Evolutionary conservation across 2,797 vertebrate genomes (phyloP).

Genomic region (Chiroxiphia lanceolata): DNA sequence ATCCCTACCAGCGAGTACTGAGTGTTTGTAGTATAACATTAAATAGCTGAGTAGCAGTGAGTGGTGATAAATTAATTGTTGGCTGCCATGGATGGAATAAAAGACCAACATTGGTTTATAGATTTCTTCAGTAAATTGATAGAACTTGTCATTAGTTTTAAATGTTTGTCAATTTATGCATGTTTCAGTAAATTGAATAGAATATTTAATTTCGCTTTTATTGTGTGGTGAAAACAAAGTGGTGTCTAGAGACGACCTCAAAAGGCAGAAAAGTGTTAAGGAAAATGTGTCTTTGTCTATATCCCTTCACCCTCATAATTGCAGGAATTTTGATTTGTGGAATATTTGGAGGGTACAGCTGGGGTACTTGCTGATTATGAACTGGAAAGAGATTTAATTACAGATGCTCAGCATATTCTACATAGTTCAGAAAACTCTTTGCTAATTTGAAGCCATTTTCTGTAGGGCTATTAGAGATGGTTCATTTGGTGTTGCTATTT

Average conservation of each 20-base stretch:
- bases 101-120: not conserved
- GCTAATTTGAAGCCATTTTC: conserved; percentile 1
- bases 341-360: not conserved
- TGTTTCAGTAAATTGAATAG: not conserved
- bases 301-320: not conserved
- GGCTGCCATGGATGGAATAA: not conserved
- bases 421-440: not conserved
- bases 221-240: not conserved
- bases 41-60: not conserved
- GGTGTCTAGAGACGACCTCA: not conserved
- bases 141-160: not conserved
- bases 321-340: not conserved
- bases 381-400: not conserved
- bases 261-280: not conserved
- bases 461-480: not conserved
- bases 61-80: not conserved
- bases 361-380: not conserved
- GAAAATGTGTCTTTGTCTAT: not conserved
- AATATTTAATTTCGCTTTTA: not conserved
- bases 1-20: not conserved
- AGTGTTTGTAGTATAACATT: not conserved
- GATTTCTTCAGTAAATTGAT: not conserved
- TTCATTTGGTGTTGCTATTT: not conserved
- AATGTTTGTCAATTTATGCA: not conserved
- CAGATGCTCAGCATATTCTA: not conserved